These are phyloP conservation scores for Gibbula magus DNA, from an alignment of 2,888 invertebrate species.

Conservation along the genomic window DNA sequence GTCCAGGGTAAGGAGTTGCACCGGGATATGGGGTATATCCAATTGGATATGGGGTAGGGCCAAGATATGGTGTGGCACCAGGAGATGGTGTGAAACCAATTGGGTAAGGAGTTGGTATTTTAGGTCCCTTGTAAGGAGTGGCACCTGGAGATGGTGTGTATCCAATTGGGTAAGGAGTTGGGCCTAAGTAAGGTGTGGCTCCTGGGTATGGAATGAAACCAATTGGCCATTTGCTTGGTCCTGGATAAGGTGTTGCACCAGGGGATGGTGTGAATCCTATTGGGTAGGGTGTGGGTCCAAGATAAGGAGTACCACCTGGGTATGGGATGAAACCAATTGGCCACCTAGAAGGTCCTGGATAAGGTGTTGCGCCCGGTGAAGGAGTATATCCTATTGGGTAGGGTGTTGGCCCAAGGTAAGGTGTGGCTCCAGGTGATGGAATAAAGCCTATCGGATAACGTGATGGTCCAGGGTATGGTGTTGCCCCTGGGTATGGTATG, in stretches of 20 bases:
- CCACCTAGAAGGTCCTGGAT: neutral
- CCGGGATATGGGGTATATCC: neutral
- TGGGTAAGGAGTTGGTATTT: neutral
- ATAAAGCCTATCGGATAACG: neutral
- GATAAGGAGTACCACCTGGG: conserved; percentile 11
- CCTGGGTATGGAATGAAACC: neutral
- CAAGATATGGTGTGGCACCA: conserved; percentile 16
- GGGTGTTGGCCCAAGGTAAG: conserved; percentile 3
- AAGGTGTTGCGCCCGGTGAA: neutral
- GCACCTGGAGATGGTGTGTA: conserved; percentile 19
- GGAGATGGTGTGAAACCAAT: conserved; percentile 17
- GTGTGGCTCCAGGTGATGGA: conserved; percentile 5
- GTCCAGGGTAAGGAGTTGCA: conserved; percentile 38
- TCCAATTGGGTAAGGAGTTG: conserved; percentile 7
- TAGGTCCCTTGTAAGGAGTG: conserved; percentile 42
- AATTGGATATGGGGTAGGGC: conserved; percentile 9
- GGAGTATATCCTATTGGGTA: neutral
- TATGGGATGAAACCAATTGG: conserved; percentile 19
- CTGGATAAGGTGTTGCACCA: conserved; percentile 35
- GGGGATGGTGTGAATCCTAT: conserved; percentile 1
- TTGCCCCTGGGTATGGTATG: conserved; percentile 5
- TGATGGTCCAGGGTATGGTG: conserved; percentile 7
- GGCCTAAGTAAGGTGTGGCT: conserved; percentile 3
- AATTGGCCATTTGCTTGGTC: neutral
- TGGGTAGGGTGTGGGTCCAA: conserved; percentile 42